phyloP scores from a whole-genome alignment of 2,888 invertebrate species.

The Cheilosia grossa region DNA sequence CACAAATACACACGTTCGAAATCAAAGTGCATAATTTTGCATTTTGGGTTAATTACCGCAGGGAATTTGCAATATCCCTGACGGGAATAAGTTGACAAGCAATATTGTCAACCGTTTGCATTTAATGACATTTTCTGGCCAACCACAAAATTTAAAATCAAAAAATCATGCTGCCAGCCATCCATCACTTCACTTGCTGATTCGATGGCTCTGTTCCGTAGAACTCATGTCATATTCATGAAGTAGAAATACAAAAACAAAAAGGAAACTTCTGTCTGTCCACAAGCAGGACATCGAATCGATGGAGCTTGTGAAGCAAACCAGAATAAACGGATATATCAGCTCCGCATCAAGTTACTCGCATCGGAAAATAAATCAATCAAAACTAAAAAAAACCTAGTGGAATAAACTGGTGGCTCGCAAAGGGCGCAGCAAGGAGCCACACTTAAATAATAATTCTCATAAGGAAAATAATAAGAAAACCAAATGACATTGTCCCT shows the following conservation, averaged over 20 bases:
- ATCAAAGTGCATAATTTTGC: slow-evolving; percentile 13
- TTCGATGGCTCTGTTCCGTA: no score
- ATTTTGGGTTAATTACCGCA: neutral
- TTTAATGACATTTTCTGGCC: neutral
- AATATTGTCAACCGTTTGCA: neutral
- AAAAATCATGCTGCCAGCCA: no score
- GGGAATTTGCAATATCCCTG: neutral
- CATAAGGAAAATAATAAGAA: slow-evolving; percentile 38
- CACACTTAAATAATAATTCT: slow-evolving; percentile 58
- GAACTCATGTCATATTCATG: no score
- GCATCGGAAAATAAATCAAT: slow-evolving; percentile 62
- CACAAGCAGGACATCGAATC: no score
- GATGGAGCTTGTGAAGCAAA: no score
- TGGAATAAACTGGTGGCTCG: neutral
- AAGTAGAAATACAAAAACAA: no score
- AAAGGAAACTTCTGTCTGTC: no score
- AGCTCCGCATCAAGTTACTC: slow-evolving; percentile 52
- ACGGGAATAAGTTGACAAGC: neutral
- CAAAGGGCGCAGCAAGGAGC: slow-evolving; percentile 13
- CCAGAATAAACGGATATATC: slow-evolving; percentile 27
- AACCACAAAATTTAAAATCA: no score
- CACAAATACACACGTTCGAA: neutral
- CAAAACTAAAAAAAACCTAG: slow-evolving; percentile 7
- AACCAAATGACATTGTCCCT: slow-evolving; percentile 30
- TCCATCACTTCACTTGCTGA: no score